Evolutionary conservation across 2,113 vertebrate genomes (phyloP), one percentile per base, ranked within the genome.

Genomic region (Oryzias curvinotus): DNA sequence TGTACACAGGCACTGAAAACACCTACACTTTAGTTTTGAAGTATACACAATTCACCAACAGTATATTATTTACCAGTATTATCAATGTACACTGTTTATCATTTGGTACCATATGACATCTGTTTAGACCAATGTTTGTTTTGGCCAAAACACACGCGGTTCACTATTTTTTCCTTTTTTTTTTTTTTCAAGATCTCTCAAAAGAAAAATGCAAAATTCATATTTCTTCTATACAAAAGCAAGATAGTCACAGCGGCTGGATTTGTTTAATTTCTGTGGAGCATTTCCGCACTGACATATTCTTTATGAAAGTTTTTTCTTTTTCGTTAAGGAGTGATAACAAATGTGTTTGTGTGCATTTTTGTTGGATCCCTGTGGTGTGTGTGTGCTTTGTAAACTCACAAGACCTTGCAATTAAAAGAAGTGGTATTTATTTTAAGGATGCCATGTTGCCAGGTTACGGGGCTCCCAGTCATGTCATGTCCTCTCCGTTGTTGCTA

Each of bases 41-140:
- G 79, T 86, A 69, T 68, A 80, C 83, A 87, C 86, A 72, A 67
- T 86, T 88, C 82, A 89, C 83, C 82, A 75, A 90, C 88, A 80
- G 87, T 81, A 87, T 86, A 88, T 86, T 82, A 83, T 81, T 81
- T 61, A 79, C 72, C 73, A 71, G 58, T 80, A 80, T 77, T 44
- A 81, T 83, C 85, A 91, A 92, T 92, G 85, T 92, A 92, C 91
- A 92, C 18, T 63, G 62, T 88, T 80, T 60, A 78, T 75, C 72
- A 81, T 91, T 90, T 90, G 84, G 88, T 88, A 81, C 76, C 65
- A 63, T 77, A 65, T 79, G 80, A 85, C 81, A 82, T 85, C 80
- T 55, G 19, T 56, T 47, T 53, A 71, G 54, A 80, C 49, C 74
- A 62, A 26, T 58, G 51, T 71, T 52, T 70, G 59, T 63, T 68